Evolutionary conservation across 2,888 invertebrate species (phyloP).

Genomic region (Ectropis crepuscularia): DNA sequence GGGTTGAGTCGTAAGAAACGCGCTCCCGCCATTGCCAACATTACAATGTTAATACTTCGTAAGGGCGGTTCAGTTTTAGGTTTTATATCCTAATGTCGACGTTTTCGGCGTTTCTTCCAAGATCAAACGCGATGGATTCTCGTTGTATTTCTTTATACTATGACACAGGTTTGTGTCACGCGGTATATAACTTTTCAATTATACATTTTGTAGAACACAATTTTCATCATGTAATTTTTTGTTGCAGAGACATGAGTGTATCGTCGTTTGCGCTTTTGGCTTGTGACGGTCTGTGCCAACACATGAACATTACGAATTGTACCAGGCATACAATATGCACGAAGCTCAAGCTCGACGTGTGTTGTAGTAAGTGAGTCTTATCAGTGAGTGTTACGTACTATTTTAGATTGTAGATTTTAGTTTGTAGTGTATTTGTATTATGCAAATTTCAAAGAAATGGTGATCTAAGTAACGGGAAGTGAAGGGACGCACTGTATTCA

Average conservation of each 20-base stretch:
- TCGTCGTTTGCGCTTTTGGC: constrained; percentile 69
- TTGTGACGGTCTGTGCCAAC: constrained; percentile 69
- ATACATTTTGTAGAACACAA: too few relatives aligned
- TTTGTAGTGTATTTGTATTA: neutral
- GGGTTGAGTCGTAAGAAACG: too few relatives aligned
- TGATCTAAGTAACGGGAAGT: neutral
- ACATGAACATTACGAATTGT: constrained; percentile 65
- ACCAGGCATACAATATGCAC: constrained; percentile 69
- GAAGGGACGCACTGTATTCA: too few relatives aligned
- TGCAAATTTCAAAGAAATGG: neutral
- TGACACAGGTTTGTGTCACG: too few relatives aligned
- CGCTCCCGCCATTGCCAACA: too few relatives aligned
- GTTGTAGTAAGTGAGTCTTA: constrained; percentile 80
- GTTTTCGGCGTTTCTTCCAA: too few relatives aligned
- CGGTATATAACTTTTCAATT: too few relatives aligned
- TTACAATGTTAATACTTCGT: too few relatives aligned
- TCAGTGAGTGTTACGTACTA: constrained; percentile 52
- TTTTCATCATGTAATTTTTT: neutral
- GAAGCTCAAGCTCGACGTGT: constrained; percentile 68
- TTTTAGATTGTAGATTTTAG: constrained; percentile 27
- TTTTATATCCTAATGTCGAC: too few relatives aligned
- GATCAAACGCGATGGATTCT: too few relatives aligned
- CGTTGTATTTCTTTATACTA: too few relatives aligned
- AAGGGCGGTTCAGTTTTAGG: too few relatives aligned
- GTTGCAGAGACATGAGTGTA: constrained; percentile 72